Percentiles rank a stretch among this genome's conserved stretches.
Evolutionary conservation across 2,113 vertebrate genomes (phyloP).

Genomic region (Dendrocopos noguchii): DNA sequence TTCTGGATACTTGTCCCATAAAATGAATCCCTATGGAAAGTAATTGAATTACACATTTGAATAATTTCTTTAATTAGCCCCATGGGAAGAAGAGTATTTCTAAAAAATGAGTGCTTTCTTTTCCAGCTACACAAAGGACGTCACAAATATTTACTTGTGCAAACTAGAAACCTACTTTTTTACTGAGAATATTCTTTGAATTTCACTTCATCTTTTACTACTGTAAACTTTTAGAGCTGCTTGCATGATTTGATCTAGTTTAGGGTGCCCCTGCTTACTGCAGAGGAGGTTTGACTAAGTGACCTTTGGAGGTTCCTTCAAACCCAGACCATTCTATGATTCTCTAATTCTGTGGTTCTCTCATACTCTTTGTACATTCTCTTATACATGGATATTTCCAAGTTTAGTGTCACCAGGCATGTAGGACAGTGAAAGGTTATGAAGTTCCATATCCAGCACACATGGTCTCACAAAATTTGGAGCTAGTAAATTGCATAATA

Average conservation of each 20-base stretch:
- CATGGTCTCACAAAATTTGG: not conserved
- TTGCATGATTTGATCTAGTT: not conserved
- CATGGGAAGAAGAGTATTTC: not conserved
- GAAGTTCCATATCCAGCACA: not conserved
- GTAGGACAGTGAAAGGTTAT: not conserved
- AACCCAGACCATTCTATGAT: no score
- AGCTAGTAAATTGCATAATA: not conserved
- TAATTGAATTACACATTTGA: not conserved
- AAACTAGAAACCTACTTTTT: not conserved
- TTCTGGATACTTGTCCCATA: not conserved
- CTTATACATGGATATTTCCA: not conserved
- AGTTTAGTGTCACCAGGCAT: not conserved
- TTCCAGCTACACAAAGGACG: not conserved
- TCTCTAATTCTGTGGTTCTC: not conserved
- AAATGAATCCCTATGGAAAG: not conserved
- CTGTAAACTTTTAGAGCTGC: not conserved
- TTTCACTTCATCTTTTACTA: not conserved
- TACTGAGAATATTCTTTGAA: not conserved
- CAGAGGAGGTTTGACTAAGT: no score
- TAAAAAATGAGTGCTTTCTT: not conserved
- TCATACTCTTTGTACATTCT: not conserved
- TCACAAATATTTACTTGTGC: not conserved
- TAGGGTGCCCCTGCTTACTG: no score
- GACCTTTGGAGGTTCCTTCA: no score
- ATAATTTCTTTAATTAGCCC: conserved; percentile 17